phyloP scores from a whole-genome alignment of 2,113 vertebrate genomes.

The Brachionichthys hirsutus region DNA sequence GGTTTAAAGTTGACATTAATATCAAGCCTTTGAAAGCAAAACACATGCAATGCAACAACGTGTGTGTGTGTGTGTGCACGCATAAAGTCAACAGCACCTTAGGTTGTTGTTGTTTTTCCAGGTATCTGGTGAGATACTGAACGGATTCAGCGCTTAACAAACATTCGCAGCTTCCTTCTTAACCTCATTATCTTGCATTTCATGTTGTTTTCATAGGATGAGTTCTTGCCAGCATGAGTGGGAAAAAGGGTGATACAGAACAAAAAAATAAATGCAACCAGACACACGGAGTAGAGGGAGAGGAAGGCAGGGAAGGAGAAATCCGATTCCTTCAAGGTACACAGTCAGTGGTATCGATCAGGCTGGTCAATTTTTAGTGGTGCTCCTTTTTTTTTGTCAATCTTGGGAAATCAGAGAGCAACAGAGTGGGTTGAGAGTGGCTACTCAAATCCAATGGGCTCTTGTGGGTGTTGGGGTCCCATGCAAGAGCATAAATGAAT shows the following conservation, averaged over 20 bases:
- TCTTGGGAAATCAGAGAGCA: slow-evolving; percentile 72
- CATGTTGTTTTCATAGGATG: slow-evolving; percentile 14
- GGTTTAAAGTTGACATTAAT: neutral
- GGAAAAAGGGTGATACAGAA: slow-evolving; percentile 16
- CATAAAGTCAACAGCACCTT: neutral
- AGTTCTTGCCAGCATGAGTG: slow-evolving; percentile 3
- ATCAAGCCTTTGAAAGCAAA: neutral
- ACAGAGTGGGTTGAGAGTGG: slow-evolving; percentile 52
- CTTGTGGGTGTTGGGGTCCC: slow-evolving; percentile 34
- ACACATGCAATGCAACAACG: neutral
- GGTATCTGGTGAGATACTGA: slow-evolving; percentile 21
- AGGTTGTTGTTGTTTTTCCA: neutral
- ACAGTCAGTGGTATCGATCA: slow-evolving; percentile 71
- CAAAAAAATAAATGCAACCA: slow-evolving; percentile 11
- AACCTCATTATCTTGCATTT: slow-evolving; percentile 13
- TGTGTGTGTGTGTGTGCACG: neutral
- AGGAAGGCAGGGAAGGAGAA: slow-evolving; percentile 33
- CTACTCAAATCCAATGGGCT: slow-evolving; percentile 7
- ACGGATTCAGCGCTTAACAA: slow-evolving; percentile 23
- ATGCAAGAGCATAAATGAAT: slow-evolving; percentile 54
- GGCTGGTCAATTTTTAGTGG: slow-evolving; percentile 58
- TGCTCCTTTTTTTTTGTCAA: slow-evolving; percentile 73
- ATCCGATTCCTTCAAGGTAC: slow-evolving; percentile 69
- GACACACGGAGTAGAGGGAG: neutral
- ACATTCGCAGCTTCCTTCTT: slow-evolving; percentile 3